phyloP scores from a whole-genome alignment of 2,888 invertebrate species.

The Stenolophus ochropezus region DNA sequence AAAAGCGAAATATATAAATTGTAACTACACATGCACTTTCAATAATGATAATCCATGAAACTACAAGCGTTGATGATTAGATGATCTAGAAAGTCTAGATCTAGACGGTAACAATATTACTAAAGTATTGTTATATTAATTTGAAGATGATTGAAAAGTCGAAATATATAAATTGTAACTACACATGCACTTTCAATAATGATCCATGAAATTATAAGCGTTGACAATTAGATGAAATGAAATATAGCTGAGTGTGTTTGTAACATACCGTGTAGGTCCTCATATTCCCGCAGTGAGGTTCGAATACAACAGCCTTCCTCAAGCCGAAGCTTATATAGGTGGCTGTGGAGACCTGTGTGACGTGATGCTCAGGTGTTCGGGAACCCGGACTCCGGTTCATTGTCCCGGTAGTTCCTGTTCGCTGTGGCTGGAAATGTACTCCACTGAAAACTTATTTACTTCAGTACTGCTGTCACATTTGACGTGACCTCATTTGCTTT shows the following conservation, averaged over 20 bases:
- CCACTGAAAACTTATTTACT: not conserved
- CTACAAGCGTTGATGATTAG: too few species aligned
- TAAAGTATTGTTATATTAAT: too few species aligned
- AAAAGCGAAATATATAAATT: too few species aligned
- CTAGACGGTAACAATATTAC: too few species aligned
- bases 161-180: too few species aligned
- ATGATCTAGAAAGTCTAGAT: too few species aligned
- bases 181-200: too few species aligned
- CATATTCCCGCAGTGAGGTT: constrained; percentile 9
- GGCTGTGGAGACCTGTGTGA: constrained; percentile 2
- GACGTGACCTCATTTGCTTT: not conserved
- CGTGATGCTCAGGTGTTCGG: constrained; percentile 30
- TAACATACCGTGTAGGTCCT: constrained; percentile 43
- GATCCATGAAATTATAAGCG: too few species aligned
- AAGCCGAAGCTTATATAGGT: constrained; percentile 39
- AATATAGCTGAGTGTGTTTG: not conserved
- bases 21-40: too few species aligned
- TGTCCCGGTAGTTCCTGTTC: constrained; percentile 53
- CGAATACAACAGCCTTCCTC: constrained; percentile 22
- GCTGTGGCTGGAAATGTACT: not conserved
- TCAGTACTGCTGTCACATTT: not conserved
- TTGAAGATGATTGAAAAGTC: too few species aligned
- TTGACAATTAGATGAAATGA: too few species aligned
- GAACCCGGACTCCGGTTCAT: constrained; percentile 45
- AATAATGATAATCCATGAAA: too few species aligned